Conservation (phyloP, 2,797 vertebrate species). For the Euthynnus affinis region DNA sequence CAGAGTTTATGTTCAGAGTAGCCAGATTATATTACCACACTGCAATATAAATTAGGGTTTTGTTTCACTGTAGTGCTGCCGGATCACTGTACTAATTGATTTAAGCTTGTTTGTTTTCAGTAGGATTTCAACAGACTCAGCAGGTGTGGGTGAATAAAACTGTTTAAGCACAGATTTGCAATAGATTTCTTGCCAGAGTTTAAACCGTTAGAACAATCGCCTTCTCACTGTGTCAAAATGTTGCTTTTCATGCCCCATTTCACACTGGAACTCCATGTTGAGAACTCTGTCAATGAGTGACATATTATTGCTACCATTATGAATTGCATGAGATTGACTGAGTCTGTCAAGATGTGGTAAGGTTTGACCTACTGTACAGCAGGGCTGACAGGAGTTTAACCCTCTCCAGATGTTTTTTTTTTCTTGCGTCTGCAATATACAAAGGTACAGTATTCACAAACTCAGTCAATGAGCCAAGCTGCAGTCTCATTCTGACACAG, state of each 20-base stretch:
- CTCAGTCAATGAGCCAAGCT: slow-evolving; percentile 17
- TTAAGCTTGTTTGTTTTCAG: slow-evolving; percentile 38
- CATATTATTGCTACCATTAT: slow-evolving; percentile 3
- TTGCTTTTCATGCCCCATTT: not conserved
- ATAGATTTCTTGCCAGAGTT: slow-evolving; percentile 7
- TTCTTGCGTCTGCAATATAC: not conserved
- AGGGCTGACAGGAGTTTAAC: not conserved
- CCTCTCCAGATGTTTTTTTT: not conserved
- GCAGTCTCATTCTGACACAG: slow-evolving; percentile 24
- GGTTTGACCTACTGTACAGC: not conserved
- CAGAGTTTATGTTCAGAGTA: slow-evolving; percentile 22
- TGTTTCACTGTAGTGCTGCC: slow-evolving; percentile 24
- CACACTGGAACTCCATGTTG: slow-evolving; percentile 5
- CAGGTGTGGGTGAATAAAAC: slow-evolving; percentile 19
- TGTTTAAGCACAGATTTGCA: slow-evolving; percentile 39
- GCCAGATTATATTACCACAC: slow-evolving; percentile 39
- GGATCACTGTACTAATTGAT: slow-evolving; percentile 40
- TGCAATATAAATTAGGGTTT: slow-evolving; percentile 32
- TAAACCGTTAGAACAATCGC: slow-evolving; percentile 5
- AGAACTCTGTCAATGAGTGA: slow-evolving; percentile 10
- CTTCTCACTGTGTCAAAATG: slow-evolving; percentile 18
- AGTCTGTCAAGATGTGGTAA: not conserved
- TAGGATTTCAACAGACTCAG: slow-evolving; percentile 34
- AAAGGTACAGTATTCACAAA: slow-evolving; percentile 21
- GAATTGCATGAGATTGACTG: not conserved